Conservation (phyloP, 2,113 vertebrate genomes). For the Oncorhynchus clarkii region DNA sequence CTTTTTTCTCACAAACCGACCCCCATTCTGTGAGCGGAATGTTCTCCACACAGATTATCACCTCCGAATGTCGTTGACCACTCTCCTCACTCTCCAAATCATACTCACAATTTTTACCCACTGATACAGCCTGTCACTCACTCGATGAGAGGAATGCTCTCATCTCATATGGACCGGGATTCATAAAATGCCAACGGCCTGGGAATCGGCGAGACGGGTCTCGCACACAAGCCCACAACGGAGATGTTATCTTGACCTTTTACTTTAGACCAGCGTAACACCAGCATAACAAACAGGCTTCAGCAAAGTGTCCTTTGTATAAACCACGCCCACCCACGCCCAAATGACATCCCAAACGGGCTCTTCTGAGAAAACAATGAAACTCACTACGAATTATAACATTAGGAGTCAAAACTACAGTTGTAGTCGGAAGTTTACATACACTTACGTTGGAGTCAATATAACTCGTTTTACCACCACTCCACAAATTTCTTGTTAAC, state of each 20-base stretch:
- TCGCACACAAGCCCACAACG: not conserved
- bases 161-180: slow-evolving; percentile 29
- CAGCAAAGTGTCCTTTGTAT: not conserved
- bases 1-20: not conserved
- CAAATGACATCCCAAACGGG: not conserved
- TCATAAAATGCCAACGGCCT: slow-evolving; percentile 39
- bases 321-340: not conserved
- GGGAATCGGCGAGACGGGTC: slow-evolving; percentile 30
- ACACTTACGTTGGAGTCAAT: too few relatives aligned
- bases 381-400: not conserved
- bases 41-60: slow-evolving; percentile 8
- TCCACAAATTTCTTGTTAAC: too few relatives aligned
- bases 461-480: too few relatives aligned
- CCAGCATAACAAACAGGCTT: not conserved
- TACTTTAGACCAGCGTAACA: slow-evolving; percentile 27
- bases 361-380: slow-evolving; percentile 20
- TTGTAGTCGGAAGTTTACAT: too few relatives aligned
- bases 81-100: slow-evolving; percentile 15
- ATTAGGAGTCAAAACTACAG: not conserved
- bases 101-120: slow-evolving; percentile 25
- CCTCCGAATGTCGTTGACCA: slow-evolving; percentile 17
- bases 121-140: slow-evolving; percentile 30
- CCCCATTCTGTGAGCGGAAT: slow-evolving; percentile 10
- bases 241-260: not conserved
- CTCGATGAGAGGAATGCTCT: slow-evolving; percentile 18